phyloP scores from a whole-genome alignment of 1,140 invertebrate genomes.

The Pachyrhynchus sulphureomaculatus region DNA sequence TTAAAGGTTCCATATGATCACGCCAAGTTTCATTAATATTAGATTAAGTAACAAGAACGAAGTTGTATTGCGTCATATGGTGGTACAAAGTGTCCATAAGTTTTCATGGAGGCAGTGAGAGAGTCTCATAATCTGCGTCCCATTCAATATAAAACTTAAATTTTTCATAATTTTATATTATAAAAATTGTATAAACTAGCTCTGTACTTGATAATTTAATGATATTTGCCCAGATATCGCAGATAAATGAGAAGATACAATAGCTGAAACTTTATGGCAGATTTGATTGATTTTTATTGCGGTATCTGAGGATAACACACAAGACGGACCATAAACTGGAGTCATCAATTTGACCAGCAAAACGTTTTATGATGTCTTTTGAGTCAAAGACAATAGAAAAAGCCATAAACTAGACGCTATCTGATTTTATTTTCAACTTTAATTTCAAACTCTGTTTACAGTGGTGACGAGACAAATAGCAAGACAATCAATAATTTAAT shows the following conservation, averaged over 20 bases:
- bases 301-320: slow-evolving; percentile 1
- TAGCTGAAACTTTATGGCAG: neutral
- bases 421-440: neutral
- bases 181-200: neutral
- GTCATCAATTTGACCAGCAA: slow-evolving; percentile 4
- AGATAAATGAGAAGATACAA: slow-evolving; percentile 8
- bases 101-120: no score
- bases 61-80: no score
- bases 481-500: no score
- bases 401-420: slow-evolving; percentile 1
- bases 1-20: no score
- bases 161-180: neutral
- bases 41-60: no score
- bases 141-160: no score
- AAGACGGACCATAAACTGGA: neutral
- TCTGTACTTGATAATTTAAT: neutral
- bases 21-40: no score
- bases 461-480: neutral
- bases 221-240: neutral
- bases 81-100: no score
- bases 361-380: slow-evolving; percentile 17
- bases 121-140: no score
- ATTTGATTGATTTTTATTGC: slow-evolving; percentile 11
- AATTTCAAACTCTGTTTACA: slow-evolving; percentile 6
- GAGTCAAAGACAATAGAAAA: slow-evolving; percentile 8